phyloP scores from a whole-genome alignment of 2,113 vertebrate genomes.

The Setophaga kirtlandii region DNA sequence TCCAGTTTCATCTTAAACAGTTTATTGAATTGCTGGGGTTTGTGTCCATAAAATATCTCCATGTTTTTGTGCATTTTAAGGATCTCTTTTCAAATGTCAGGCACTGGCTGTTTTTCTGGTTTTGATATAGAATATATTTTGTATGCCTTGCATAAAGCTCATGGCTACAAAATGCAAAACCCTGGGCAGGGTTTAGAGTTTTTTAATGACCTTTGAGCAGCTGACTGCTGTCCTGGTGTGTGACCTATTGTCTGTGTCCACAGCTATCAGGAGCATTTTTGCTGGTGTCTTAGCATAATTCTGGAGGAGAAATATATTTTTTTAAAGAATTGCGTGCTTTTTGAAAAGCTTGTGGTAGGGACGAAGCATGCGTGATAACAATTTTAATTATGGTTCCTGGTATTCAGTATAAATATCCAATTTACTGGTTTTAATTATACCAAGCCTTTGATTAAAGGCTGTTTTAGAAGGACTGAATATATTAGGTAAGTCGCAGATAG shows the following conservation, averaged over 20 bases:
- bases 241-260: not conserved
- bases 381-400: not conserved
- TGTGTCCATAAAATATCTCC: not conserved
- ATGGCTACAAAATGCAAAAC: not conserved
- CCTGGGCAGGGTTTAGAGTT: not conserved
- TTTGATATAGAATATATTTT: not conserved
- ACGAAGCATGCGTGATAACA: not conserved
- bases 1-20: not conserved
- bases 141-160: not conserved
- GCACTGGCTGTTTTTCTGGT: not conserved
- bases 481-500: not conserved
- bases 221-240: not conserved
- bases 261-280: not conserved
- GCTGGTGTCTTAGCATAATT: not conserved
- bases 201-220: not conserved
- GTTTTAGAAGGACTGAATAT: not conserved
- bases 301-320: not conserved
- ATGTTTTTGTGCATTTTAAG: not conserved
- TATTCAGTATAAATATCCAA: not conserved
- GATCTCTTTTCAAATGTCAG: not conserved
- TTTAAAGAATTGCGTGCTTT: not conserved
- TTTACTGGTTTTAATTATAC: not conserved
- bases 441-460: not conserved
- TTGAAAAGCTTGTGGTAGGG: not conserved
- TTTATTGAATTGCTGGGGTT: not conserved